Base-by-base conservation (phyloP, 2,113 vertebrate species). In the Oxyura jamaicensis region DNA sequence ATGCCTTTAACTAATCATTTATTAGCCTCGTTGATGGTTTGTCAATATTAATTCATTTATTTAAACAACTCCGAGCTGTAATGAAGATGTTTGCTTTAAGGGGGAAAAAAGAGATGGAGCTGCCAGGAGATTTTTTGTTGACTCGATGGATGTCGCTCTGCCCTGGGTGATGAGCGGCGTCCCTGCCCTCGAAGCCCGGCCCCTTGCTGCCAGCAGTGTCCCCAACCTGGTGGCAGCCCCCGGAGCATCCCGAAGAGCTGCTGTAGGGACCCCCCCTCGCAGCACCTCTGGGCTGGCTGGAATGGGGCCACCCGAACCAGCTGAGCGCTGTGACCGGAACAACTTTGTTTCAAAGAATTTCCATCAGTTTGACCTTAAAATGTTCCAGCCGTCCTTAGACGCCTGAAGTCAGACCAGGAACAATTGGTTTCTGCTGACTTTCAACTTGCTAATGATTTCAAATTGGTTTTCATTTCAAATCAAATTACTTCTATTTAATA, bases 31-130 rank as follows among this genome's bases (percentile, higher is more conserved):
- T 97, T 98, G 98, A 98, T 98, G 97, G 97, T 98, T 98, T 98
- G 97, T 98, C 98, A 98, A 98, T 98, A 98, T 98, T 98, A 98
- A 98, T 98, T 98, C 98, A 98, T 98, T 98, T 98, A 98, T 98
- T 98, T 98, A 98, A 98, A 98, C 98, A 98, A 98, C 98, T 98
- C 96, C 52, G 94, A 97, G 96, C 97, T 68, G 88, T 98, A 98
- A 98, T 98, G 98, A 98, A 98, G 98, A 98, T 98, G 98, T 98
- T 97, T 96, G 93, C 97, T 93, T 96, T 97, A 97, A 96, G 93
- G 95, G 95, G 88, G 86, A 56, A 71, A 88, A 74, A 68, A 62
- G 90, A 96, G 94, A 90, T 19, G 31, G 88, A 95, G 83, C 85
- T 79, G 69, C 86, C 50, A 89, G 72, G 89, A 92, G 92, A 93